Evolutionary conservation across 2,888 invertebrate genomes (phyloP), one percentile per base, ranked within the genome.

Genomic region (Caradrina kadenii): DNA sequence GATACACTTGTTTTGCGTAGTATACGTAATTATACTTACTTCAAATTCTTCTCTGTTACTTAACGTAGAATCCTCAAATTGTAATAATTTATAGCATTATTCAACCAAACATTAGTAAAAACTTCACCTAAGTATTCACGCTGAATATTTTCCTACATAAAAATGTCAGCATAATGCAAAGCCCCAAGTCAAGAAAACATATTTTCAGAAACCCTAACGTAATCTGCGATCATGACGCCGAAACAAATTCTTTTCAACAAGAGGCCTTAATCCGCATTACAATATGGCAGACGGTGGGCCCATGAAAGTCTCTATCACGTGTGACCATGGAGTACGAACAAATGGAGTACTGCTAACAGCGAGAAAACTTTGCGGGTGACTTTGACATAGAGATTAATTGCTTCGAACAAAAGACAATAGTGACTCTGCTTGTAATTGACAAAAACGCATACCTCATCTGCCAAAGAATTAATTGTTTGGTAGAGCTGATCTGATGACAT

Each of bases 171-270:
- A 22, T 13, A 4, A 7, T 17, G 45, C n/a, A 35, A 22, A 17
- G 4, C 48, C 48, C 42, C 53, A 54, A 63, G 53, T 42, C 62
- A 52, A 60, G 54, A 64, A 76, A 67, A 62, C 50, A 72, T 68
- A 72, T 81, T 68, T 79, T 64, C 42, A 59, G 54, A 62, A 65
- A 19, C 52, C 67, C 69, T 72, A 54, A 59, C 62, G 66, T 65
- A 62, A 63, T 67, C 69, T 74, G 53, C 54, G 71, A 73, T 82
- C 75, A 82, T 70, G 64, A 53, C 68, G 67, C 49, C 58, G 60
- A 67, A 84, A 81, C 72, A 75, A 79, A 79, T 84, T 80, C 69
- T 59, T 69, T 73, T 63, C 67, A 56, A 81, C 66, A 67, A 72
- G 60, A 69, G 69, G 26, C 71, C 74, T 63, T 84, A 78, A 80